These are phyloP conservation scores for Sorex fumeus DNA, from an alignment of 2,113 vertebrate species.

Conservation along the genomic window DNA sequence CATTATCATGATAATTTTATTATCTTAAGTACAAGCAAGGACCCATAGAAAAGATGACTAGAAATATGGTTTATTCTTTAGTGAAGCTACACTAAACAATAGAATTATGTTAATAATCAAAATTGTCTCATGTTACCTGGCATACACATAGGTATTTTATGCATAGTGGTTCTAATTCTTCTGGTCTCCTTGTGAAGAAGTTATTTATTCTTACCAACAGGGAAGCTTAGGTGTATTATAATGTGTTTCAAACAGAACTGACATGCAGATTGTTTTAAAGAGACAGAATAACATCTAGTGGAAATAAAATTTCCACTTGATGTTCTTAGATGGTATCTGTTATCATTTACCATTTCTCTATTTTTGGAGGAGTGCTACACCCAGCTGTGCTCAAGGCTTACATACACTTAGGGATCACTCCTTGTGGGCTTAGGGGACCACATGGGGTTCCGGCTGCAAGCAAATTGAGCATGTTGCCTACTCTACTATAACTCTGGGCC, in stretches of 20 bases:
- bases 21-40: constrained; percentile 30
- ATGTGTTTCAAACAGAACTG: background rate
- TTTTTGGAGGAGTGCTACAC: too few species aligned
- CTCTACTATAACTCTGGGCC: too few species aligned
- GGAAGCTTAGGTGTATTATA: background rate
- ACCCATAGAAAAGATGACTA: background rate
- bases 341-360: background rate
- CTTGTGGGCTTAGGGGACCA: too few species aligned
- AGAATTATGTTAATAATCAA: background rate
- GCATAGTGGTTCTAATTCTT: background rate
- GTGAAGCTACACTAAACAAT: background rate
- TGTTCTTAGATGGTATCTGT: background rate
- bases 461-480: too few species aligned
- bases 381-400: too few species aligned
- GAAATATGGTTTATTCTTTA: constrained; percentile 8
- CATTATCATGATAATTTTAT: background rate
- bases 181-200: background rate
- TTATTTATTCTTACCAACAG: background rate
- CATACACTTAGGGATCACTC: too few species aligned
- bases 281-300: too few species aligned
- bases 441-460: too few species aligned
- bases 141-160: background rate
- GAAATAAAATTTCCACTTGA: background rate
- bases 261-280: background rate
- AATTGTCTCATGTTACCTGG: background rate